Base-by-base conservation (phyloP, 2,888 invertebrate species). In the Drosophila lutescens region DNA sequence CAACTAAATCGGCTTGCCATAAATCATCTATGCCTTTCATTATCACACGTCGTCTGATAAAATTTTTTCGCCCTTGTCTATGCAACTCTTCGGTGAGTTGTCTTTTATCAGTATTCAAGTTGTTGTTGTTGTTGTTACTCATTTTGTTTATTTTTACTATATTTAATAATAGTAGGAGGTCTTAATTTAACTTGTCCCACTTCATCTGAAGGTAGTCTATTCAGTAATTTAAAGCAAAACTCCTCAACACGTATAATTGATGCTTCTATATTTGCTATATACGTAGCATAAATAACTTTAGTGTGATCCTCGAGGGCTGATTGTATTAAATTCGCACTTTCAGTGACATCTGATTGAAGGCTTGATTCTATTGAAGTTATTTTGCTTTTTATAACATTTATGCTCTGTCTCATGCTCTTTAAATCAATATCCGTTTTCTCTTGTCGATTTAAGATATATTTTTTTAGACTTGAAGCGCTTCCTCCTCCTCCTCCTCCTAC, bases 1-100 rank as follows among this genome's bases (percentile, higher is more conserved):
- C 51, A 50, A 63, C 63, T 49, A 63, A 63, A 62, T 49, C 55
- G 1, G 46, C 41, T 55, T 54, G 9, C 40, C 55, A 38, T 13
- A 38, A 38, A 15, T 38, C n/a, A n/a, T 38, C 38, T 13, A 38
- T 38, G 5, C 38, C 38, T 38, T 38, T 38, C 6, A 38, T 38
- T n/a, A 38, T 13, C 7, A 38, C 38, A 15, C 38, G 38, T 5
- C 38, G 38, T n/a, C 38, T 38, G 3, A 10, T 3, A 17, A 41
- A 17, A 17, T 17, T 17, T 41, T 38, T 63, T 46, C 44, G 49
- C 15, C 13, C 53, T 26, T 53, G 53, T 26, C 38, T 53, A 53
- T 53, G 40, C 12, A 53, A 40, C n/a, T n/a, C n/a, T n/a, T 53
- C 38, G 8, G 23, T 23, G 20, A 40, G 4, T n/a, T 40, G 13